Conservation (phyloP, 2,888 invertebrate species). For the Hypercompe scribonia region DNA sequence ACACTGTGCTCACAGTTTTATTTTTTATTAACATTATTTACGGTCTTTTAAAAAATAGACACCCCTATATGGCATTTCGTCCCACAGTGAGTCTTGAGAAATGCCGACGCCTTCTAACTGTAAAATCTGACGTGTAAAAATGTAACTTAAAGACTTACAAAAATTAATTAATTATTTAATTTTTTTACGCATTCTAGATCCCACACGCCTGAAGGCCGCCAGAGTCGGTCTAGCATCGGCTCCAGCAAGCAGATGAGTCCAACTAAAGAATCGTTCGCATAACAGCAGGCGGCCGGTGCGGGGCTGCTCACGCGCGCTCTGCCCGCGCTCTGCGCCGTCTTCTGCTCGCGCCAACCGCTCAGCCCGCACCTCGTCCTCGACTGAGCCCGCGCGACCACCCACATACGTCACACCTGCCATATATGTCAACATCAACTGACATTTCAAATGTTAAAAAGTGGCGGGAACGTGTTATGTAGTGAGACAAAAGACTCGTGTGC, state of each 20-base stretch:
- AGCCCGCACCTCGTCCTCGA: constrained; percentile 67
- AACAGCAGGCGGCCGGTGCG: constrained; percentile 74
- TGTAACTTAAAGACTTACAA: no score
- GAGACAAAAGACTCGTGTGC: constrained; percentile 49
- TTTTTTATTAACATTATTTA: no score
- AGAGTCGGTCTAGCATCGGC: constrained; percentile 73
- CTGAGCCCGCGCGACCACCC: constrained; percentile 41
- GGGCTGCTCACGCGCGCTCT: constrained; percentile 73
- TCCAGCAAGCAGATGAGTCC: constrained; percentile 75
- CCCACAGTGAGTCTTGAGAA: no score
- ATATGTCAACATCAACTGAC: constrained; percentile 21
- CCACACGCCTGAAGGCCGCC: constrained; percentile 76
- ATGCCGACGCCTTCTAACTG: no score
- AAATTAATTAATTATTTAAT: no score
- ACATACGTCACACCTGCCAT: constrained; percentile 27
- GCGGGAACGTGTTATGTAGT: constrained; percentile 31
- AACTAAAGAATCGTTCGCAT: constrained; percentile 79
- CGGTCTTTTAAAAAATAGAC: no score
- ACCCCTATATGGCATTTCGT: no score
- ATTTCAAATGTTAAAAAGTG: constrained; percentile 33
- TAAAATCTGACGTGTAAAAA: no score
- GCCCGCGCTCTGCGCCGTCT: constrained; percentile 77
- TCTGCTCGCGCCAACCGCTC: constrained; percentile 74
- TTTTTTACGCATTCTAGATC: constrained; percentile 74
- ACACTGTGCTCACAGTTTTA: no score